These are phyloP conservation scores for Anabacerthia variegaticeps DNA, from an alignment of 2,797 vertebrate species.

Conservation along the genomic window DNA sequence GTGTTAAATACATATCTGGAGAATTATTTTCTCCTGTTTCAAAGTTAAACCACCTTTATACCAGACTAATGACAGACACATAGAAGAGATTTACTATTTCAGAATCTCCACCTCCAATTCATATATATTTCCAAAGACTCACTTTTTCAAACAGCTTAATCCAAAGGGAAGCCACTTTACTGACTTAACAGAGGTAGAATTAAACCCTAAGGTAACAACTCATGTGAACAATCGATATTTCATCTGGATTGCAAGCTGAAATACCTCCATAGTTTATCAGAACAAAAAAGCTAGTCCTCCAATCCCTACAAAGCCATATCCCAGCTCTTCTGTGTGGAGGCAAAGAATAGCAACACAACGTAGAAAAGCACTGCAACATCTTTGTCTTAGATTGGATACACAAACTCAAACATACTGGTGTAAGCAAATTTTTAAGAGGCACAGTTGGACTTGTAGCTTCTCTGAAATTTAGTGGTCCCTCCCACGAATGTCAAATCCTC, in stretches of 20 bases:
- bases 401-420: rapidly evolving
- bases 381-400: not conserved
- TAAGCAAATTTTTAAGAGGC: not conserved
- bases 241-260: not conserved
- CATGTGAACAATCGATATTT: not conserved
- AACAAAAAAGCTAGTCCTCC: not conserved
- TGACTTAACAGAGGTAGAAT: not conserved
- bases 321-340: not conserved
- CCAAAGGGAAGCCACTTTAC: not conserved
- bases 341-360: not conserved
- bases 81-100: not conserved
- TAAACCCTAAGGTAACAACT: not conserved
- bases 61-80: not conserved
- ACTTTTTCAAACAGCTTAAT: not conserved
- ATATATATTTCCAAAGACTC: not conserved
- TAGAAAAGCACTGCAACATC: not conserved
- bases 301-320: not conserved
- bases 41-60: not conserved
- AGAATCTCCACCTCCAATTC: not conserved
- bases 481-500: not conserved
- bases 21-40: not conserved
- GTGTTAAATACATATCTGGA: not conserved
- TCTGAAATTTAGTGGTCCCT: not conserved
- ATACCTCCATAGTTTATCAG: not conserved
- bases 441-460: not conserved